phyloP scores from a whole-genome alignment of 2,113 vertebrate species.

The Pagrus major region DNA sequence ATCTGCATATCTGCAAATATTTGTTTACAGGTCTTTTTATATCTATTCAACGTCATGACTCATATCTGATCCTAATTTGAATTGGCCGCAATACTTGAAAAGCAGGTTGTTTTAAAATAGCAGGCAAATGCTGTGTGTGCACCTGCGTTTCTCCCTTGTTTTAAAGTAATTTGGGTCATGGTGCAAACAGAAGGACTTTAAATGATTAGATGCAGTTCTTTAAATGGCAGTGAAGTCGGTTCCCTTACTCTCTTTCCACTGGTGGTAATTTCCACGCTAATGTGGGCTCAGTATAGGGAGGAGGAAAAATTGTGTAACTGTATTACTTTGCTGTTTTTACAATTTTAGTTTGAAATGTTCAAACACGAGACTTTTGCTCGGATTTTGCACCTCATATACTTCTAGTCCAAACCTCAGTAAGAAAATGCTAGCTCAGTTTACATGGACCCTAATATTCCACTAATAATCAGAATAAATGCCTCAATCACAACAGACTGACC shows the following conservation, averaged over 20 bases:
- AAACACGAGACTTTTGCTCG: not conserved
- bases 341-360: slow-evolving; percentile 3
- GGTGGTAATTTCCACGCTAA: slow-evolving; percentile 21
- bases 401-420: not conserved
- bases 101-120: not conserved
- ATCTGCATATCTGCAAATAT: slow-evolving; percentile 18
- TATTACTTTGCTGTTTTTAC: not conserved
- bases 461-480: too few species aligned
- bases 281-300: slow-evolving; percentile 19
- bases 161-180: slow-evolving; percentile 19
- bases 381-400: not conserved
- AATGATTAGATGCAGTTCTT: slow-evolving; percentile 37
- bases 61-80: slow-evolving; percentile 48
- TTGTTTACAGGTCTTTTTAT: slow-evolving; percentile 42
- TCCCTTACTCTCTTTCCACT: slow-evolving; percentile 35
- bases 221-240: slow-evolving; percentile 28
- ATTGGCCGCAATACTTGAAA: slow-evolving; percentile 1
- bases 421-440: too few species aligned
- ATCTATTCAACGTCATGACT: not conserved
- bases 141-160: slow-evolving; percentile 18
- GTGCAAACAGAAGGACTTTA: not conserved
- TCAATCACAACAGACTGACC: too few species aligned
- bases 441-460: too few species aligned
- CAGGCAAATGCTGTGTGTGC: not conserved
- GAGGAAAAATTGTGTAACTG: not conserved